Evolutionary conservation across 2,888 invertebrate genomes (phyloP).

Genomic region (Lycocerus yunnanus): DNA sequence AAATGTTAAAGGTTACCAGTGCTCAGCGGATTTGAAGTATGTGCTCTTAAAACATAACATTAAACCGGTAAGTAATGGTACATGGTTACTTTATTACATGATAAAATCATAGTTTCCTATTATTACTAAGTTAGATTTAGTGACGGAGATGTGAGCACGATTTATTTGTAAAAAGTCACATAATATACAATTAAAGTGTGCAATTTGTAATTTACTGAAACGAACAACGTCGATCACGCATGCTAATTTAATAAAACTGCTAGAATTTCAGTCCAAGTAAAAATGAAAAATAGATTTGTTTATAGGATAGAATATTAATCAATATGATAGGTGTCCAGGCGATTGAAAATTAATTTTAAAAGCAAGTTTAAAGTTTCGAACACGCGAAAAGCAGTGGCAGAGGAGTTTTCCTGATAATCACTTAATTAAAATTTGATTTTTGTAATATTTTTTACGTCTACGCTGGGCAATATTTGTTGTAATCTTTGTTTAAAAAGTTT

Average conservation of each 20-base stretch:
- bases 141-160: background rate
- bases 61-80: conserved; percentile 71
- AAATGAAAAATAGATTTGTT: background rate
- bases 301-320: no score
- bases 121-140: background rate
- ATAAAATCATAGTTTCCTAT: background rate
- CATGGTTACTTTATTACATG: background rate
- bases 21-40: conserved; percentile 83
- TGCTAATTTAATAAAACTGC: background rate
- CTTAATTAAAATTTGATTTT: no score
- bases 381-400: no score
- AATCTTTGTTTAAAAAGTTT: background rate
- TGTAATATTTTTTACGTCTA: no score
- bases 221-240: background rate
- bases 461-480: background rate
- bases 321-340: no score
- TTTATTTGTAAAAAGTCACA: background rate
- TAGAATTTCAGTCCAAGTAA: background rate
- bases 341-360: background rate
- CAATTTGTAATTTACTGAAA: background rate
- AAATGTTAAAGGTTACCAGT: conserved; percentile 85
- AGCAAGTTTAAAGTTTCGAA: background rate
- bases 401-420: no score
- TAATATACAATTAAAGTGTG: background rate
- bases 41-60: conserved; percentile 89